A percentile compares a stretch with the other conserved stretches of the same genome.
These are phyloP conservation scores for Dinomys branickii DNA, from an alignment of 2,113 vertebrate species.

Conservation along the genomic window DNA sequence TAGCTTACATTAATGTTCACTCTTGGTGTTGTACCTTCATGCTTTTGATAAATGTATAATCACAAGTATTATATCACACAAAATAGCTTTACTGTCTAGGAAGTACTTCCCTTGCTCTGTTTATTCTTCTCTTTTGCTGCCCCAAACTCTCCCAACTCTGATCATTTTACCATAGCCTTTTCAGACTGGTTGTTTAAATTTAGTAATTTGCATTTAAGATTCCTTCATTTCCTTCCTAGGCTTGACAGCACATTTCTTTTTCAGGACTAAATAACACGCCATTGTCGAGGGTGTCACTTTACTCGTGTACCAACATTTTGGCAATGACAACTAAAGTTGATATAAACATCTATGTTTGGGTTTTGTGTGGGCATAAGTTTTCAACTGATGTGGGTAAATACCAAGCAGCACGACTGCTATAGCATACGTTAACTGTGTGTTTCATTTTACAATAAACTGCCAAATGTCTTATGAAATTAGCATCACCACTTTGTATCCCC, in stretches of 20 bases:
- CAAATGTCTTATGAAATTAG: not conserved
- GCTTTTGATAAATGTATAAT: not conserved
- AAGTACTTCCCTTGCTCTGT: not conserved
- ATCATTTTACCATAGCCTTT: not conserved
- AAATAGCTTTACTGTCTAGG: not conserved
- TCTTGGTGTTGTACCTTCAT: not conserved
- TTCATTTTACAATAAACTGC: not conserved
- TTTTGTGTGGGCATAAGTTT: not conserved
- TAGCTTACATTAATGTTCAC: not conserved
- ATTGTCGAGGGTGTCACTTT: no score
- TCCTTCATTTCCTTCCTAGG: not conserved
- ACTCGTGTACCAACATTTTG: not conserved
- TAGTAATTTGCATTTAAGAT: not conserved
- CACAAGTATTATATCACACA: not conserved
- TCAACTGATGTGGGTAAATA: not conserved
- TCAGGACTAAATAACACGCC: not conserved
- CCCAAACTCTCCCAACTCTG: not conserved
- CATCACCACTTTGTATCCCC: not conserved
- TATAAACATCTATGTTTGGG: not conserved
- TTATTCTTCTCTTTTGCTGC: not conserved
- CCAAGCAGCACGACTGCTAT: not conserved
- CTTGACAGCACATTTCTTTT: not conserved
- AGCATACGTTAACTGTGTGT: not conserved
- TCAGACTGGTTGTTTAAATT: not conserved
- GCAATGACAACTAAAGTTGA: not conserved